Percentiles rank a stretch among this genome's conserved stretches.
Conservation (phyloP, 2,888 invertebrate genomes). For the Netelia melanura region DNA sequence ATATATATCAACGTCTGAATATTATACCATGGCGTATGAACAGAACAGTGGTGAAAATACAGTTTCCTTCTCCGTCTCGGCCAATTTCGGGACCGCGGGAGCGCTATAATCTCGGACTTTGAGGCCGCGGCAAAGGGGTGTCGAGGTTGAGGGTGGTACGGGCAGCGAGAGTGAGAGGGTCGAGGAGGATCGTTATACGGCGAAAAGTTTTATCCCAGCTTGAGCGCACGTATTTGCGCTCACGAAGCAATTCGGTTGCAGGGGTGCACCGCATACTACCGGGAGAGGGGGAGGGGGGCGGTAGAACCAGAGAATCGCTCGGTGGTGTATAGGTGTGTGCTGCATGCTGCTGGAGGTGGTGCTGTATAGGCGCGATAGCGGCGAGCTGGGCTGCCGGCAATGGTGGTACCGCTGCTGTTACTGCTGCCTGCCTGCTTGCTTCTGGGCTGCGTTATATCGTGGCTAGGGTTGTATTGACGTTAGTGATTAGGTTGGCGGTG, state of each 20-base stretch:
- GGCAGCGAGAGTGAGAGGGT: constrained; percentile 1
- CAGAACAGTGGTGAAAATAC: not conserved
- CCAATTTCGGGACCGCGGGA: not conserved
- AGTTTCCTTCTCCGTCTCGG: not conserved
- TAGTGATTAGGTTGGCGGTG: constrained; percentile 68
- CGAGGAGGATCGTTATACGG: constrained; percentile 34
- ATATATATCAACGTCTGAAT: no score
- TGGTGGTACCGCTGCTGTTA: constrained; percentile 36
- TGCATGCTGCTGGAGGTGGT: constrained; percentile 13
- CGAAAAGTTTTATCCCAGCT: constrained; percentile 51
- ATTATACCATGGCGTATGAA: constrained; percentile 7
- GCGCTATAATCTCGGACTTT: constrained; percentile 40
- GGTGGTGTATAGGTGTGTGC: not conserved
- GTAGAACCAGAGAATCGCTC: not conserved
- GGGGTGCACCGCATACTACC: constrained; percentile 52
- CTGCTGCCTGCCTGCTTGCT: constrained; percentile 5
- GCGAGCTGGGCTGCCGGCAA: not conserved
- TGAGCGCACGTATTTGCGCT: constrained; percentile 53
- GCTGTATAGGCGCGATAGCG: constrained; percentile 33
- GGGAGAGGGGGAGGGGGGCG: not conserved
- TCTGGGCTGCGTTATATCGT: constrained; percentile 39
- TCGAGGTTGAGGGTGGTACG: not conserved
- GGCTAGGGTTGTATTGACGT: constrained; percentile 64
- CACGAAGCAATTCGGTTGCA: constrained; percentile 57
- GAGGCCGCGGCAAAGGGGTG: not conserved